Evolutionary conservation across 2,113 vertebrate genomes (phyloP), one percentile per base, ranked within the genome.

Genomic region (Megaleporinus macrocephalus): DNA sequence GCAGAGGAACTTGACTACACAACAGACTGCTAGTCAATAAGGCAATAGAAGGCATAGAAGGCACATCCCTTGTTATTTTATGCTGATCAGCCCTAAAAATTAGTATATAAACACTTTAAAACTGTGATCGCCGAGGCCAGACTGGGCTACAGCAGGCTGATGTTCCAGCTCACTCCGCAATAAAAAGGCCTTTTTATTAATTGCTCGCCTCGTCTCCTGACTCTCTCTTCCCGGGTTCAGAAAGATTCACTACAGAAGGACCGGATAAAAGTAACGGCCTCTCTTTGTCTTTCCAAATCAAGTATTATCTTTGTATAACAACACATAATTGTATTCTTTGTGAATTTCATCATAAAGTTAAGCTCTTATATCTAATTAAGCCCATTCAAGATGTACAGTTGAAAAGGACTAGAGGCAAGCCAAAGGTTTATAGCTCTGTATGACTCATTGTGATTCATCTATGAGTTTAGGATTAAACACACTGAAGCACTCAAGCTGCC

Each of bases 401-500:
- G 20, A 36, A n/a, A 55, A 27, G 15, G 18, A 49, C n/a, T 55
- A 20, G 41, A 78, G 68, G n/a, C 61, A 85, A 75, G 53, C 70
- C n/a, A 68, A 72, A 9, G 30, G 24, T 57, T 80, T 44, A 79
- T 61, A 78, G 47, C 69, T 73, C 66, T 71, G 26, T 51, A 71
- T 76, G 63, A 69, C 59, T 83, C 81, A 83, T 83, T 49, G n/a
- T 63, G 76, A 76, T 79, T 79, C 41, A 78, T 82, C 55, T 79
- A 44, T 78, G 61, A 79, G 71, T 77, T 78, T 53, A 59, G 77
- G 80, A 83, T 87, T 83, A 85, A 62, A 68, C 68, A 66, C 70
- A 68, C 81, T 66, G 26, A 75, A 41, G 33, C 26, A 61, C 68
- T 65, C 41, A 69, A 79, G 36, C 27, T 57, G 33, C 15, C 76